These are phyloP conservation scores for Drosophila biarmipes DNA, from an alignment of 1,140 invertebrate genomes.

Conservation along the genomic window DNA sequence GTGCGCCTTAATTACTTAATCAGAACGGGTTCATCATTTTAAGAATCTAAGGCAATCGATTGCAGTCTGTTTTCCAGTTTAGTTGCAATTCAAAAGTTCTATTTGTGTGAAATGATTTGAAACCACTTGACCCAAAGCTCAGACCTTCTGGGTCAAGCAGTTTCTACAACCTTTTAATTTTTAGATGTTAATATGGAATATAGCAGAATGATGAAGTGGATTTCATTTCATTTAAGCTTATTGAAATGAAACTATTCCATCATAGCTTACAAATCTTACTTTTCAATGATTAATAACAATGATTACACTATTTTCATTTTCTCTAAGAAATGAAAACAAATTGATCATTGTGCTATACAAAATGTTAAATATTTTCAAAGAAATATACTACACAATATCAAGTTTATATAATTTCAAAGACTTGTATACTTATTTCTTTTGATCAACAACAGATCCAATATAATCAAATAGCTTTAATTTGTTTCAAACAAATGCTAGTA, in stretches of 20 bases:
- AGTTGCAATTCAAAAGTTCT: background rate
- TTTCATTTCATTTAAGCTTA: slow-evolving; percentile 4
- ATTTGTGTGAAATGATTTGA: no score
- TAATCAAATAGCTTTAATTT: background rate
- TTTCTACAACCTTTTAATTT: background rate
- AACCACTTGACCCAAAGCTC: background rate
- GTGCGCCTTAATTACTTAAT: slow-evolving; percentile 35
- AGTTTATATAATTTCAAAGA: background rate
- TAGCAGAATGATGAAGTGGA: slow-evolving; percentile 7
- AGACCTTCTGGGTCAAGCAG: background rate
- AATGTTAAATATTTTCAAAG: background rate
- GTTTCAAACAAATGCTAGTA: slow-evolving; percentile 14
- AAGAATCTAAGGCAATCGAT: slow-evolving; percentile 5
- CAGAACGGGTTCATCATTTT: slow-evolving; percentile 57
- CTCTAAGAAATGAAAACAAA: background rate
- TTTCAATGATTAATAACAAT: background rate
- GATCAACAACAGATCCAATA: slow-evolving; percentile 1
- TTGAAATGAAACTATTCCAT: slow-evolving; percentile 18
- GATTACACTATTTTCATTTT: background rate
- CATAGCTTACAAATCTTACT: background rate
- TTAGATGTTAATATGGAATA: background rate
- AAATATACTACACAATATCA: background rate
- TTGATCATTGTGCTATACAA: background rate
- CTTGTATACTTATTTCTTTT: background rate
- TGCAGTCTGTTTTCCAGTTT: background rate